Conservation (phyloP, 2,113 vertebrate species). For the Myotis brandtii region DNA sequence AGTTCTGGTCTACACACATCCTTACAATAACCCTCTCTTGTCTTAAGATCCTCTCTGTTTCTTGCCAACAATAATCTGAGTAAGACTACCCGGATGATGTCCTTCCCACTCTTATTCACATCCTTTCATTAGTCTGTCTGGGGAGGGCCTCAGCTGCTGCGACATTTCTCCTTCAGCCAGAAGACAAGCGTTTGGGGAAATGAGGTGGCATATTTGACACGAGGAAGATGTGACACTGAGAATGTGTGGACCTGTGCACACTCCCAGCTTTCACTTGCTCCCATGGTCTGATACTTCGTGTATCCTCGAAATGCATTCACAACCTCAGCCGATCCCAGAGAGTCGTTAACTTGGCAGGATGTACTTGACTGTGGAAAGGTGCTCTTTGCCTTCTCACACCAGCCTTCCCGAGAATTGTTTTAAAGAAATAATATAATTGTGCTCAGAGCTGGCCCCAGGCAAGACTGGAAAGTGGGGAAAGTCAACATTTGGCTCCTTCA, state of each 20-base stretch:
- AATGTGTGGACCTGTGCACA: too few species aligned
- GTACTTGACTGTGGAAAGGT: slow-evolving; percentile 15
- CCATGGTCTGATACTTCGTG: background rate
- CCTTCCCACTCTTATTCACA: slow-evolving; percentile 20
- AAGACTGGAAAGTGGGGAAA: slow-evolving; percentile 51
- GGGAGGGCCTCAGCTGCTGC: background rate
- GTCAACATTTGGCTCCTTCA: background rate
- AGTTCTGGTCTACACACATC: background rate
- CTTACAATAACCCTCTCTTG: slow-evolving; percentile 22
- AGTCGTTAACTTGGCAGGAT: slow-evolving; percentile 21
- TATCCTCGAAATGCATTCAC: background rate
- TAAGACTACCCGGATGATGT: background rate
- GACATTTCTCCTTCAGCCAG: background rate
- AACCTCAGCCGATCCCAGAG: background rate
- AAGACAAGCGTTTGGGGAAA: background rate
- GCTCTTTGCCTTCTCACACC: background rate
- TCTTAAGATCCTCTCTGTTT: slow-evolving; percentile 29
- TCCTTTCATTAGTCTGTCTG: slow-evolving; percentile 39
- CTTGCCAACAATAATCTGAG: slow-evolving; percentile 27
- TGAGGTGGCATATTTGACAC: background rate
- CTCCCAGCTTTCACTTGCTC: background rate
- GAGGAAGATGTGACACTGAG: background rate
- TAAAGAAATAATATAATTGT: slow-evolving; percentile 25
- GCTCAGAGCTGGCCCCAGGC: slow-evolving; percentile 63
- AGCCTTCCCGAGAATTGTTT: slow-evolving; percentile 64